Conservation (phyloP, 2,797 vertebrate species). For the Alfaro cultratus region DNA sequence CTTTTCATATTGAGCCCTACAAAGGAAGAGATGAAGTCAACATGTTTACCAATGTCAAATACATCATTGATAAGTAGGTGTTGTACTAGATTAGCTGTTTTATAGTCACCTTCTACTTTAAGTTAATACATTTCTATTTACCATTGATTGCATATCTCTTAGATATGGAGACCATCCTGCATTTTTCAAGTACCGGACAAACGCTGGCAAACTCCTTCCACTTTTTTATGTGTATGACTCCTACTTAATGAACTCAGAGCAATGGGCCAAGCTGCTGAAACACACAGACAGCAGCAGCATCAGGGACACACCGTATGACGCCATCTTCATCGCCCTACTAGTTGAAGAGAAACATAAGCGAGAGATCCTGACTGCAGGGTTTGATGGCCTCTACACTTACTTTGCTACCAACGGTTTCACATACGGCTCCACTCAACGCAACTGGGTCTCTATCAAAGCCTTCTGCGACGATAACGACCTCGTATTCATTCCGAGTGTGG, state of each 20-base stretch:
- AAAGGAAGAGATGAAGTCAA: constrained; percentile 88
- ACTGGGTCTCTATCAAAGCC: constrained; percentile 90
- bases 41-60: constrained; percentile 90
- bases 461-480: constrained; percentile 92
- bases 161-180: constrained; percentile 94
- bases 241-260: constrained; percentile 89
- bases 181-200: constrained; percentile 90
- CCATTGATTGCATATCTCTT: constrained; percentile 14
- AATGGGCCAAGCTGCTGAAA: constrained; percentile 91
- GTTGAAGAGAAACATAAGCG: constrained; percentile 93
- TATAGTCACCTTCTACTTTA: not conserved
- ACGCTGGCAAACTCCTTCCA: constrained; percentile 86
- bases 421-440: constrained; percentile 92
- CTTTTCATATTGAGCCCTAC: constrained; percentile 96
- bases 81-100: not conserved
- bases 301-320: constrained; percentile 89
- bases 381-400: constrained; percentile 96
- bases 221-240: constrained; percentile 98
- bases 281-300: constrained; percentile 85
- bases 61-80: constrained; percentile 92
- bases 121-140: not conserved
- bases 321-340: constrained; percentile 91
- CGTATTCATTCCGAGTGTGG: constrained; percentile 94
- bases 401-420: constrained; percentile 98
- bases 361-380: constrained; percentile 89